A percentile compares a stretch with the other conserved stretches of the same genome.
phyloP scores from a whole-genome alignment of 53 echinoderm and acorn worm genomes.

The Echinometra lucunter region DNA sequence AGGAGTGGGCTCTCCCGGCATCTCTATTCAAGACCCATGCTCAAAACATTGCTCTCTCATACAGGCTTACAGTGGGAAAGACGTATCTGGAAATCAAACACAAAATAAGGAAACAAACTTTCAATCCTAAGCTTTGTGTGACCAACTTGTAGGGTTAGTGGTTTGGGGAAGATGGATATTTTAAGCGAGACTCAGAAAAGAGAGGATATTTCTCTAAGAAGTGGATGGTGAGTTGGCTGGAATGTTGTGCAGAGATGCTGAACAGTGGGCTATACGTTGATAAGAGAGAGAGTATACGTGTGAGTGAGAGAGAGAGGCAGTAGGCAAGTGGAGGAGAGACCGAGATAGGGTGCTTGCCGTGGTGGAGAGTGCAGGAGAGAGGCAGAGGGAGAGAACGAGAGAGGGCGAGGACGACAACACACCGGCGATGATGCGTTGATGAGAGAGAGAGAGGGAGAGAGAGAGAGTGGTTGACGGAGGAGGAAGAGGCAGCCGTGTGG shows the following conservation, averaged over 20 bases:
- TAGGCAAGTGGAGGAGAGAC: neutral
- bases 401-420: neutral
- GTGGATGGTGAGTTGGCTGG: neutral
- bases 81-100: conserved; percentile 8
- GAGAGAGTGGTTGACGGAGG: neutral
- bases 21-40: neutral
- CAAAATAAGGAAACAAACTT: neutral
- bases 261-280: conserved; percentile 20
- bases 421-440: conserved; percentile 13
- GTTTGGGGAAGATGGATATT: neutral
- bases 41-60: conserved; percentile 22
- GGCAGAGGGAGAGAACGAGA: conserved; percentile 12
- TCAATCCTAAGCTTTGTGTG: neutral
- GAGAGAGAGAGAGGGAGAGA: conserved; percentile 12
- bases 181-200: neutral
- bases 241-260: neutral
- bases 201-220: neutral
- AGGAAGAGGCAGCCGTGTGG: neutral
- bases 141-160: neutral
- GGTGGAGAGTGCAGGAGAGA: neutral
- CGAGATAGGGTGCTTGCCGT: neutral
- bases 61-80: neutral
- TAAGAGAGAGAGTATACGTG: neutral
- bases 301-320: neutral
- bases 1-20: neutral